Evolutionary conservation across 2,113 vertebrate genomes (phyloP), one percentile per base, ranked within the genome.

Genomic region (Enhydra lutris): DNA sequence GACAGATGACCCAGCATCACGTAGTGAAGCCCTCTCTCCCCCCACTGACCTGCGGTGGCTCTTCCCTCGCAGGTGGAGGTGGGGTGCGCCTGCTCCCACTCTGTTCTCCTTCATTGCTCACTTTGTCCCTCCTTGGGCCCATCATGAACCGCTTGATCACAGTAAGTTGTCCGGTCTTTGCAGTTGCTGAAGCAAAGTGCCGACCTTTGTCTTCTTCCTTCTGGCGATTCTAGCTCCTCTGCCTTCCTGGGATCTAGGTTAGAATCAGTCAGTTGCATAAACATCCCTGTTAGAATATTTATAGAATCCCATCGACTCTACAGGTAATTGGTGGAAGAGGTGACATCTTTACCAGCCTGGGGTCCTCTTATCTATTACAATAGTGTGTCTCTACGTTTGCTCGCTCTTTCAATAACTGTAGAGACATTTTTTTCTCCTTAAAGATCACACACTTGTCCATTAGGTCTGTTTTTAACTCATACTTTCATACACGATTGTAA

Each of bases 381-480:
- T 5, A 7, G 14, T 45, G 36, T 57, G 57, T 34, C 50, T 86
- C 76, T 39, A 39, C 20, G 13, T 24, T 78, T 47, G 23, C 63
- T 36, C 50, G 36, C 21, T 86, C 29, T 47, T 65, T 69, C 61
- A 55, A 18, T 61, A 26, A 45, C 42, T 80, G 20, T 13, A n/a
- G 31, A 79, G 52, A 67, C 14, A 26, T 34, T 3, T 45, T 45
- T 61, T 61, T 74, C 31, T 91, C 36, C 47, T 57, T 39, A 50
- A 59, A 50, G 24, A 50, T 57, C 36, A 50, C 20, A 36, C 6
- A 50, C 45, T 69, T 36, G 45, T 84, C 59, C 55, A 26, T 31
- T 31, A 91, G 39, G 23, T 23, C 31, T 79, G 78, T 63, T 95
- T 85, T 82, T 84, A 88, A 88, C 42, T 69, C 86, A 63, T 5